Base-by-base conservation (phyloP, 2,113 vertebrate genomes). In the Manacus vitellinus region DNA sequence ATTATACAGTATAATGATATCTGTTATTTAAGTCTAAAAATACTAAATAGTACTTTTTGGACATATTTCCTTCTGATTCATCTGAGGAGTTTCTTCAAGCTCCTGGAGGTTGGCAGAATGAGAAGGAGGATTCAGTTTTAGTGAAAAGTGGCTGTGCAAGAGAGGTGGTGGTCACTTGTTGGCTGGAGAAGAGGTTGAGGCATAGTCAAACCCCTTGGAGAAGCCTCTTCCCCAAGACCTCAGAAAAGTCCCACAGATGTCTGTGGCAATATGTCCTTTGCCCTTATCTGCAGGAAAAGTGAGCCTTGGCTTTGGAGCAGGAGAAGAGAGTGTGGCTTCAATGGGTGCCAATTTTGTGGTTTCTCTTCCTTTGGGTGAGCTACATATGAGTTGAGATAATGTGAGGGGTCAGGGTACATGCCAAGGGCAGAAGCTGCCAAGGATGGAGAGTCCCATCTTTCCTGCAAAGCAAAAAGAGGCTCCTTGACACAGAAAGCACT, bases 271-370 rank as follows among this genome's bases (percentile, higher is more conserved):
- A 20, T 84, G 83, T 54, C 25, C 46, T 41, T 81, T 73, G 28
- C 46, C 12, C 2, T 70, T 21, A 18, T 37, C 41, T 56, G 54
- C 54, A 91, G 72, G 37, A 74, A 83, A 65, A 92, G 7, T 0
- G 0, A 77, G 24, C 0, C 0, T 0, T 92, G 68, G 22, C 28
- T 89, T 76, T 58, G 15, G 8, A 17, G 24, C 23, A 47, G 70
- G 39, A 89, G 11, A 16, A 76, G 33, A 20, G 11, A 27, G 11
- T 14, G 11, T 51, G 35, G 31, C 52, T 76, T 85, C 58, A 24
- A 43, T 2, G 2, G 10, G 7, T 19, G 9, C 16, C 1, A 0
- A 0, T 71, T 75, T 39, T 3, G 37, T 33, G 4, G 1, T 23
- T 78, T 72, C 37, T 31, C 5, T 68, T 82, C 44, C 19, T 85